Base-by-base conservation (phyloP, 2,888 invertebrate species). In the Nemoura dubitans region DNA sequence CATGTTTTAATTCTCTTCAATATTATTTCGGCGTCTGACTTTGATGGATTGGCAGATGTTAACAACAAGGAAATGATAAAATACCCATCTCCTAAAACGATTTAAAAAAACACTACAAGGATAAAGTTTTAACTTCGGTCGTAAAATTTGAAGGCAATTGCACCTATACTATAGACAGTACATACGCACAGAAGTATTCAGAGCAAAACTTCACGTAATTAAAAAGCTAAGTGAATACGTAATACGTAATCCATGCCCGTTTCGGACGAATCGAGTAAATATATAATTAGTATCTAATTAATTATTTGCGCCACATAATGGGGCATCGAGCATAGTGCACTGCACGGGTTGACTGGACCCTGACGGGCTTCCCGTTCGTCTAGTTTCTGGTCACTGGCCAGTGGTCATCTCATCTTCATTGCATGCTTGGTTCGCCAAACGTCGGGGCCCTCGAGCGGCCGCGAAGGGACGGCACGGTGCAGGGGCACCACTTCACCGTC, bases 251-350 rank as follows among this genome's bases (percentile, higher is more conserved):
- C 28, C 78, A n/a, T n/a, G 10, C 78, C 25, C 78, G 28, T 10
- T 78, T 78, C 21, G 59, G 59, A 59, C 59, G 59, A 59, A 59
- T 59, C 59, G 14, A 59, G 59, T 59, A 78, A 27, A 78, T 27
- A 78, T 78, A 26, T 78, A 78, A 78, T 78, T 78, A 78, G 28
- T 78, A 78, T n/a, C n/a, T 78, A 26, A 78, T 78, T 78, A 78
- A 78, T 78, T 78, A 78, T 28, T 28, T 78, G 78, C 26, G 28
- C 78, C 78, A 78, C 78, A 78, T 78, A 78, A 78, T 78, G n/a
- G n/a, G 28, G 26, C 26, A 78, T 78, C 26, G 28, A 78, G 26
- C 28, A 27, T 78, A 26, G 78, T 28, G 28, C 78, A 28, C 27
- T 25, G 26, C 76, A 76, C 28, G 78, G 28, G 78, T 78, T 28